phyloP scores from a whole-genome alignment of 2,113 vertebrate species.

The Calidris pygmaea region DNA sequence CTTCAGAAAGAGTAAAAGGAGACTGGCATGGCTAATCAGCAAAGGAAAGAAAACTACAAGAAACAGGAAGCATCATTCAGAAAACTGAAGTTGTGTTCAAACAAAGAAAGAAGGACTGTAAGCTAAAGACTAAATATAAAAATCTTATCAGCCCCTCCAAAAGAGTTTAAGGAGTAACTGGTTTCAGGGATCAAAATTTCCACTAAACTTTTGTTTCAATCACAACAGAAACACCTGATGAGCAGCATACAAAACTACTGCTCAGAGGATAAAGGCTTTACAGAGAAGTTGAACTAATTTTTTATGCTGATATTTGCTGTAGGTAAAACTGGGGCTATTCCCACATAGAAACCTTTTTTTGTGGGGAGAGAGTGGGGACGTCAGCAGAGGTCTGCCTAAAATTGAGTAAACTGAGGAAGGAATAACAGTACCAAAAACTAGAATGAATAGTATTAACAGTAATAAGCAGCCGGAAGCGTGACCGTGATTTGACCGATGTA shows the following conservation, averaged over 20 bases:
- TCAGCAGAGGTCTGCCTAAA: neutral
- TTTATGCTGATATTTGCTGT: neutral
- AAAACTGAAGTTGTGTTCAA: neutral
- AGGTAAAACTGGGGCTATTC: neutral
- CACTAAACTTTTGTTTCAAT: neutral
- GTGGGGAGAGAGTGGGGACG: neutral
- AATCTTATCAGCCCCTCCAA: neutral
- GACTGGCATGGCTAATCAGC: neutral
- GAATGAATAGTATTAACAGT: neutral
- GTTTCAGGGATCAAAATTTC: neutral
- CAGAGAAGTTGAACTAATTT: neutral
- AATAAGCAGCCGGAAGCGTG: neutral
- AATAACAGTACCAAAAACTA: neutral
- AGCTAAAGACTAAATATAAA: neutral
- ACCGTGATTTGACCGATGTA: neutral
- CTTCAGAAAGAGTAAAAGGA: neutral
- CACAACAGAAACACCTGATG: neutral
- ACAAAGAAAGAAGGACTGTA: neutral
- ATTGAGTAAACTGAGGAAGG: neutral
- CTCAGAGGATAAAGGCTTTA: neutral
- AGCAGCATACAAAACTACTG: neutral
- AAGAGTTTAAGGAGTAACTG: neutral
- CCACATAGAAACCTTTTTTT: neutral
- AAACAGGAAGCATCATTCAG: neutral
- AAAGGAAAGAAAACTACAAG: neutral